These are phyloP conservation scores for Nycticebus coucang DNA, from an alignment of 2,113 vertebrate genomes.

Conservation along the genomic window DNA sequence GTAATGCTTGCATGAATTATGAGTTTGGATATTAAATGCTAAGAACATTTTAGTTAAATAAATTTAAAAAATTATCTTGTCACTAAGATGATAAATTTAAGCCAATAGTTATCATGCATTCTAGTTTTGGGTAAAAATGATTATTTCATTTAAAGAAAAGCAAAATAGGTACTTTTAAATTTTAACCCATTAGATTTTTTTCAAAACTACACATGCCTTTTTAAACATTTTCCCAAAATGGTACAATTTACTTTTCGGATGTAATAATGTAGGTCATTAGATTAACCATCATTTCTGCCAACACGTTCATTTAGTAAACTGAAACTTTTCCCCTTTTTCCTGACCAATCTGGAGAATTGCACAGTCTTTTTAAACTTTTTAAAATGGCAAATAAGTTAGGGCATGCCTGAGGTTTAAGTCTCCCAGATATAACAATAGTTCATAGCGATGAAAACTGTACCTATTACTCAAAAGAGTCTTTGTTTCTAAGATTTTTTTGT, in stretches of 20 bases:
- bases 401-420: background rate
- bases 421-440: background rate
- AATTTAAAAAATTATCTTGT: conserved; percentile 69
- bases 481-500: background rate
- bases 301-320: background rate
- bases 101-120: conserved; percentile 34
- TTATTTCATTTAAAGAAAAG: conserved; percentile 48
- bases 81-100: conserved; percentile 64
- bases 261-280: background rate
- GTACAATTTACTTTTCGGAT: conserved; percentile 4
- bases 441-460: conserved; percentile 8
- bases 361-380: background rate
- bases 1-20: conserved; percentile 58
- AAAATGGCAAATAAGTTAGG: conserved; percentile 4
- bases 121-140: background rate
- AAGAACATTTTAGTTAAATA: conserved; percentile 63
- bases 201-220: background rate
- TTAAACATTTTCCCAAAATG: background rate
- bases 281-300: background rate
- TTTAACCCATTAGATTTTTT: conserved; percentile 19
- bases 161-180: background rate
- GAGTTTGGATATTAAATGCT: conserved; percentile 60
- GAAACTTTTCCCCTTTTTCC: background rate
- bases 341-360: background rate
- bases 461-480: background rate